Evolutionary conservation across 2,113 vertebrate species (phyloP).

Genomic region (Conger conger): DNA sequence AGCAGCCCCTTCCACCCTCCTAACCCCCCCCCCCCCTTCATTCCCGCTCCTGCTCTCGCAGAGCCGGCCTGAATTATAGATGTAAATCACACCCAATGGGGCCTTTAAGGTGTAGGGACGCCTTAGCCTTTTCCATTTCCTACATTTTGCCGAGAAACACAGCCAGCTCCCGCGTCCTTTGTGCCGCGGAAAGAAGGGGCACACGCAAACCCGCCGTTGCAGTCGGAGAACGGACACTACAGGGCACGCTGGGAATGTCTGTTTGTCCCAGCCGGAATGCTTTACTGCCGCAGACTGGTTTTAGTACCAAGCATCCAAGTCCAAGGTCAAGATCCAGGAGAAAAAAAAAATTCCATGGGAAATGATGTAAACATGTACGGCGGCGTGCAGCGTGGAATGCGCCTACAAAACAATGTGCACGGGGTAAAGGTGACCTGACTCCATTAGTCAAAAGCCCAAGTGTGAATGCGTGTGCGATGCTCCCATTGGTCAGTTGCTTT

Average conservation of each 20-base stretch:
- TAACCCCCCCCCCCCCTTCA: neutral
- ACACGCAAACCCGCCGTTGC: neutral
- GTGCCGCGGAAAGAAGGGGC: neutral
- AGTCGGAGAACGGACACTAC: neutral
- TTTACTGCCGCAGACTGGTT: neutral
- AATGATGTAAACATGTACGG: neutral
- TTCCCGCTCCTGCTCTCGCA: neutral
- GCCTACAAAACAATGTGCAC: neutral
- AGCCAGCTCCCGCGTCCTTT: neutral
- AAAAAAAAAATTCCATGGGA: neutral
- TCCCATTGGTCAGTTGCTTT: neutral
- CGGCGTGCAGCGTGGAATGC: neutral
- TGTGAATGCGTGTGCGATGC: neutral
- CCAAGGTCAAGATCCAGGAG: neutral
- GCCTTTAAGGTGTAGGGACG: neutral
- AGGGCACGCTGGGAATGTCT: neutral
- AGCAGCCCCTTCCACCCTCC: neutral
- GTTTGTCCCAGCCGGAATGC: neutral
- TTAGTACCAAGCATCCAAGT: neutral
- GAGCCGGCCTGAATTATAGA: neutral
- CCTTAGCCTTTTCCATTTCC: neutral
- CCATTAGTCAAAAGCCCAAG: neutral
- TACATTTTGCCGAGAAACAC: neutral
- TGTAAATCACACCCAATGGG: slow-evolving; percentile 16
- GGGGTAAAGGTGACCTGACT: neutral